These are phyloP conservation scores for Tethea ocularis DNA, from an alignment of 2,888 invertebrate species.

Conservation along the genomic window DNA sequence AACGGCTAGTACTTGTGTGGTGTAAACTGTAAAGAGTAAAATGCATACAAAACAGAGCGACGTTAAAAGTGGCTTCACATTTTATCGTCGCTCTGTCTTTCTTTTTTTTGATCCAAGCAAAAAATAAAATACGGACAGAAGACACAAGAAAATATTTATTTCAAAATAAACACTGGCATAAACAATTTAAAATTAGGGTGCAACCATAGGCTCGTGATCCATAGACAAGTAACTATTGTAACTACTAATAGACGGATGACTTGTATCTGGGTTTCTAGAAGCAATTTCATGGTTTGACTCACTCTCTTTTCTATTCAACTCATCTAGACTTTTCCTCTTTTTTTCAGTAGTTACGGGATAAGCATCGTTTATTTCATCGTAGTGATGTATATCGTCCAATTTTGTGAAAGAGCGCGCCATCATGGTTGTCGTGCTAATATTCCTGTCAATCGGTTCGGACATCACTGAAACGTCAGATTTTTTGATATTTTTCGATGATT, in stretches of 20 bases:
- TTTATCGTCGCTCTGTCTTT: no score
- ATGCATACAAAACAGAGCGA: no score
- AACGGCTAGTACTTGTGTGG: no score
- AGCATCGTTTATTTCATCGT: not conserved
- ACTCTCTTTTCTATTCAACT: not conserved
- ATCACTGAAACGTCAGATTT: not conserved
- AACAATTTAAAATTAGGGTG: not conserved
- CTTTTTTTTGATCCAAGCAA: no score
- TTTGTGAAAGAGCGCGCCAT: not conserved
- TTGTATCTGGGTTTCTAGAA: slow-evolving; percentile 24
- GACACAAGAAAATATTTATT: not conserved
- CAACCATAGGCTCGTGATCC: slow-evolving; percentile 54
- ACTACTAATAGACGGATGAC: slow-evolving; percentile 38
- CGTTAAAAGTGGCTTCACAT: no score
- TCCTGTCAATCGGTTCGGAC: not conserved
- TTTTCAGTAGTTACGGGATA: not conserved
- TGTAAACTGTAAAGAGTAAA: no score
- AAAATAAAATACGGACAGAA: no score
- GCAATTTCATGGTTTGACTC: not conserved
- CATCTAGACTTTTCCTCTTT: not conserved
- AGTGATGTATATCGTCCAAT: not conserved
- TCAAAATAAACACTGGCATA: not conserved
- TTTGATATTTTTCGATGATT: not conserved
- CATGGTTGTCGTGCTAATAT: not conserved
- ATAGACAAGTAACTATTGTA: slow-evolving; percentile 45